Conservation (phyloP, 2,888 invertebrate species). For the Mythimna vitellina region DNA sequence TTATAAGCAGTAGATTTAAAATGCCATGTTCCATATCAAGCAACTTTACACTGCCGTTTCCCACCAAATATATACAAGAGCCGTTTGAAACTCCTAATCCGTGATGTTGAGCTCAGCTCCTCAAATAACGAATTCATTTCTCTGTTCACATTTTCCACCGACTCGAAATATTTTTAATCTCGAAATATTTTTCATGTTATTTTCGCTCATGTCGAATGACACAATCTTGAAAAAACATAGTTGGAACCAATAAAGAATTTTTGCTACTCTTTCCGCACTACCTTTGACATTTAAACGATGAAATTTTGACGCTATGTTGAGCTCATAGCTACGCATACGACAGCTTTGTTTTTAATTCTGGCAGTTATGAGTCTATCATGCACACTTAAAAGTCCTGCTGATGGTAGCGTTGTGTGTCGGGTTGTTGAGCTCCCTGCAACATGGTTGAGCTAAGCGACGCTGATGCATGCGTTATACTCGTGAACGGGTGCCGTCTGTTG, state of each 20-base stretch:
- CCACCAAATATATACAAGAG: background rate
- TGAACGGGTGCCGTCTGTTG: constrained; percentile 36
- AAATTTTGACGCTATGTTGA: background rate
- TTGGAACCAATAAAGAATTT: too few species aligned
- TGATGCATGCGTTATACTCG: constrained; percentile 35
- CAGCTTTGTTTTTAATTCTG: too few species aligned
- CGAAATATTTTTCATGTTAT: too few species aligned
- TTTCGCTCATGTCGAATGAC: too few species aligned
- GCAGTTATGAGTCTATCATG: constrained; percentile 28
- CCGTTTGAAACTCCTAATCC: background rate
- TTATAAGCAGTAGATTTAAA: too few species aligned
- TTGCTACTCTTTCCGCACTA: too few species aligned
- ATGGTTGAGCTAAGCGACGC: constrained; percentile 40
- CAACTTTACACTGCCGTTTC: background rate
- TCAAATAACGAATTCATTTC: background rate
- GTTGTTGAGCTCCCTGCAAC: constrained; percentile 33
- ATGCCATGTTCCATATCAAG: background rate
- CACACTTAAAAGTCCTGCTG: constrained; percentile 27
- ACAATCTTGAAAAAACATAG: too few species aligned
- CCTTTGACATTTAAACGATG: too few species aligned
- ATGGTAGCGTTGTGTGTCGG: constrained; percentile 29
- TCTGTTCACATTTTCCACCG: background rate
- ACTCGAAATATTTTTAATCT: too few species aligned
- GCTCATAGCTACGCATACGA: background rate
- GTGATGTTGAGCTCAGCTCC: background rate